A percentile compares a stretch with the other conserved stretches of the same genome.
These are phyloP conservation scores for Argya squamiceps DNA, from an alignment of 2,797 vertebrate species.

Conservation along the genomic window DNA sequence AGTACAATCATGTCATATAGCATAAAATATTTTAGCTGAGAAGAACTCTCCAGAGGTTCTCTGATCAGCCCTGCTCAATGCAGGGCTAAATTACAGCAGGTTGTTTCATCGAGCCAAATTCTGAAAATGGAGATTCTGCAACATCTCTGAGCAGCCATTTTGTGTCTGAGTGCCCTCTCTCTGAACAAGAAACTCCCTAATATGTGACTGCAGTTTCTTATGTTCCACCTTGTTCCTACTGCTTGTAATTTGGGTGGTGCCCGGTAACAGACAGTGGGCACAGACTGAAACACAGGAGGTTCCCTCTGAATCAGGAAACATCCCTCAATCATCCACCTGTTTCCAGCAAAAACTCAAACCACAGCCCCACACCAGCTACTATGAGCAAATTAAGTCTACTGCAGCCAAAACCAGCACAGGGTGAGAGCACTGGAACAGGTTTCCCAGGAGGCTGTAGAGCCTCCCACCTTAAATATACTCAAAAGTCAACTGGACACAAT, in stretches of 20 bases:
- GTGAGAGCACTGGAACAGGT: neutral
- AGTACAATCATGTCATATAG: neutral
- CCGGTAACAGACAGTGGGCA: neutral
- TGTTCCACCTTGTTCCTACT: neutral
- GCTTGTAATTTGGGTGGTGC: neutral
- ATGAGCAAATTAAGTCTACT: neutral
- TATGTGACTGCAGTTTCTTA: neutral
- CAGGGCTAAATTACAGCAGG: neutral
- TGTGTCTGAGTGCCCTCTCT: neutral
- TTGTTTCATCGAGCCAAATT: fast-evolving
- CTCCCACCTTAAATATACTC: neutral
- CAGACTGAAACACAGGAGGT: neutral
- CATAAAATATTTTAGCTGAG: neutral
- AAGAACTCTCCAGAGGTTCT: neutral
- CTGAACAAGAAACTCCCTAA: neutral
- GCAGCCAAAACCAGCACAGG: neutral
- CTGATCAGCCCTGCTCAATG: neutral
- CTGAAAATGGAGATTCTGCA: neutral
- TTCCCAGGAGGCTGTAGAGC: neutral
- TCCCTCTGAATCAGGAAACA: neutral
- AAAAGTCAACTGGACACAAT: fast-evolving
- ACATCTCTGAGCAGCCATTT: neutral
- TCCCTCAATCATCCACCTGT: neutral
- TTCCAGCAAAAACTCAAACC: neutral
- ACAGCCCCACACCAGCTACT: neutral